Percentiles rank a stretch among this genome's conserved stretches.
Evolutionary conservation across 2,888 invertebrate genomes (phyloP).

Genomic region (Pachymerium ferrugineum): DNA sequence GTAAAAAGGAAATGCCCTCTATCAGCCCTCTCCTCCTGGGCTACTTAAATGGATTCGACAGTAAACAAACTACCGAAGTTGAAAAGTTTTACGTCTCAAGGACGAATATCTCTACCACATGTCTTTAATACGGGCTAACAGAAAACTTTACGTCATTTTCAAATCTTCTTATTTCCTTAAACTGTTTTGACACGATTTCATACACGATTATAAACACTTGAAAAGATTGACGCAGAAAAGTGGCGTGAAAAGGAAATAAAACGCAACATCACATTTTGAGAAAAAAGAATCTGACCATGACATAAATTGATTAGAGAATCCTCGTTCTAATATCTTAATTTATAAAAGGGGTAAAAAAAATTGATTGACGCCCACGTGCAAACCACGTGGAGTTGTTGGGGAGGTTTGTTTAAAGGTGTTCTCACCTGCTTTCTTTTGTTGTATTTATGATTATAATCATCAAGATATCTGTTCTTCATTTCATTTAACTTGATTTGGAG

Average conservation of each 20-base stretch:
- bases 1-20: not conserved
- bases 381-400: not conserved
- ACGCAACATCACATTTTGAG: too few species aligned
- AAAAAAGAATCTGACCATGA: not conserved
- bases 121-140: too few species aligned
- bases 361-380: not conserved
- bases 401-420: not conserved
- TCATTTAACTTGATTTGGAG: slow-evolving; percentile 63
- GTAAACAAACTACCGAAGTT: not conserved
- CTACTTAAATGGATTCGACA: not conserved
- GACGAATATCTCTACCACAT: too few species aligned
- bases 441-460: slow-evolving; percentile 42
- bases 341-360: too few species aligned
- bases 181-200: too few species aligned
- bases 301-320: not conserved
- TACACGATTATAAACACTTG: too few species aligned
- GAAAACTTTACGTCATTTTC: too few species aligned
- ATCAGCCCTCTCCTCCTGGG: not conserved
- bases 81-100: not conserved
- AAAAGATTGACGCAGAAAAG: too few species aligned
- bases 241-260: too few species aligned
- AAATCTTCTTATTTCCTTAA: too few species aligned
- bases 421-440: slow-evolving; percentile 47
- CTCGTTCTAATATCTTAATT: too few species aligned
- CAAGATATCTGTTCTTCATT: slow-evolving; percentile 61